These are phyloP conservation scores for Notothenia rossii DNA, from an alignment of 2,113 vertebrate genomes.

Conservation along the genomic window DNA sequence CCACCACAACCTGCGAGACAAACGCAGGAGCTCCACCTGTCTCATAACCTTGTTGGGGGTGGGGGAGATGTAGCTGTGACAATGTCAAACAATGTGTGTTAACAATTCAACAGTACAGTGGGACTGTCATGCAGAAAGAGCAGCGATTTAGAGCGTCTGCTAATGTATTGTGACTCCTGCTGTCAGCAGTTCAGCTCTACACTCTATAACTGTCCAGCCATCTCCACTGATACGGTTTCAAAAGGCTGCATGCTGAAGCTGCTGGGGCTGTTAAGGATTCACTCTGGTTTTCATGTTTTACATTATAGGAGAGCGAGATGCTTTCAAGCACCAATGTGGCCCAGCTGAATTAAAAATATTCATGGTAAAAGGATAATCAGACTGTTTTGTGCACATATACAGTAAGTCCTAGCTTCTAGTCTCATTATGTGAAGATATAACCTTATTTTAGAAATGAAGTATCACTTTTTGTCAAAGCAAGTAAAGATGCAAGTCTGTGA, in stretches of 20 bases:
- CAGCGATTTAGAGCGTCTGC: slow-evolving; percentile 55
- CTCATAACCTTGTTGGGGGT: slow-evolving; percentile 58
- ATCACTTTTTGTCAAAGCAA: too few species aligned
- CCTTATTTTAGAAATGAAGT: neutral
- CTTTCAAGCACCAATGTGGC: slow-evolving; percentile 48
- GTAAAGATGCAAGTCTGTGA: neutral
- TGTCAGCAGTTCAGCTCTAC: slow-evolving; percentile 77
- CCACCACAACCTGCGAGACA: slow-evolving; percentile 69
- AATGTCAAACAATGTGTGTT: slow-evolving; percentile 75
- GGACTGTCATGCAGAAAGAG: slow-evolving; percentile 65
- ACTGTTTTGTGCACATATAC: slow-evolving; percentile 18
- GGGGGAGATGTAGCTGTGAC: slow-evolving; percentile 56
- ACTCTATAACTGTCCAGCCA: slow-evolving; percentile 63
- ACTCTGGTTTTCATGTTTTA: slow-evolving; percentile 53
- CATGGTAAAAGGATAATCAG: slow-evolving; percentile 36
- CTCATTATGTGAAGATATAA: slow-evolving; percentile 4
- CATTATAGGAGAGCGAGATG: slow-evolving; percentile 47
- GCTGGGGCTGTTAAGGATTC: slow-evolving; percentile 43
- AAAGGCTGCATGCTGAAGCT: slow-evolving; percentile 48
- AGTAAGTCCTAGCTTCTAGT: neutral
- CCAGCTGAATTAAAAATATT: slow-evolving; percentile 36
- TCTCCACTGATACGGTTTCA: slow-evolving; percentile 59
- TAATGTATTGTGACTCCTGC: slow-evolving; percentile 81
- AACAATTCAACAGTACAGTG: slow-evolving; percentile 66
- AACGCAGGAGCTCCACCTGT: slow-evolving; percentile 81